Base-by-base conservation (phyloP, 92 coral and sea anemone species). In the Heteractis magnifica region DNA sequence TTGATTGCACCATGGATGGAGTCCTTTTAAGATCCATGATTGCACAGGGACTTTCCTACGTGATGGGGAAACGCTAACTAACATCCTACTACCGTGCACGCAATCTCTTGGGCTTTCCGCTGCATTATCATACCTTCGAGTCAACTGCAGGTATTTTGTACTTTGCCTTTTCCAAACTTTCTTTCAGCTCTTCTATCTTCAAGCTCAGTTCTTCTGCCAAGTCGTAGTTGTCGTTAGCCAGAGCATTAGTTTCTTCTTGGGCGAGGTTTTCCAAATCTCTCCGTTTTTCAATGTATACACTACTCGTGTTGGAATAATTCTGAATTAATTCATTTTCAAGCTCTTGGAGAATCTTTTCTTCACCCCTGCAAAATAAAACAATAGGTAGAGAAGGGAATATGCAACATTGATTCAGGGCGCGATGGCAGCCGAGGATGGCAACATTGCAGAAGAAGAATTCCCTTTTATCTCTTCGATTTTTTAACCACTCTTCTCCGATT, bases 191-290 rank as follows among this genome's bases (percentile, higher is more conserved):
- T 52, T 94, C 96, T 26, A 96, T 90, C 79, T 87, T 89, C n/a
- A 55, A 83, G 70, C 85, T 94, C 12, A 94, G 80, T 50, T 92
- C 94, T 78, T 94, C 98, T 34, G 99, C 99, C 53, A 90, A 75
- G 79, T 96, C 99, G 79, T 96, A 96, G 83, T 94, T 91, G 76
- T 96, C 99, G 79, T 80, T 87, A 10, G 89, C 87, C 26, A 96
- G 82, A 44, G 98, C 99, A 49, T 87, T 88, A 70, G 84, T 80
- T 76, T 94, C 97, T 53, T 96, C 85, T 83, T 71, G 44, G 19
- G 79, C 92, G 56, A 92, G 90, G 49, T 76, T 48, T 48, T 71
- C 88, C 70, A 96, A 58, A 20, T 88, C 88, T 41, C 89, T 84
- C 76, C 89, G 88, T 82, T 90, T 86, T n/a, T 80, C 80, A 19